phyloP scores from a whole-genome alignment of 2,888 invertebrate species.

The Trachelus troglodyta region DNA sequence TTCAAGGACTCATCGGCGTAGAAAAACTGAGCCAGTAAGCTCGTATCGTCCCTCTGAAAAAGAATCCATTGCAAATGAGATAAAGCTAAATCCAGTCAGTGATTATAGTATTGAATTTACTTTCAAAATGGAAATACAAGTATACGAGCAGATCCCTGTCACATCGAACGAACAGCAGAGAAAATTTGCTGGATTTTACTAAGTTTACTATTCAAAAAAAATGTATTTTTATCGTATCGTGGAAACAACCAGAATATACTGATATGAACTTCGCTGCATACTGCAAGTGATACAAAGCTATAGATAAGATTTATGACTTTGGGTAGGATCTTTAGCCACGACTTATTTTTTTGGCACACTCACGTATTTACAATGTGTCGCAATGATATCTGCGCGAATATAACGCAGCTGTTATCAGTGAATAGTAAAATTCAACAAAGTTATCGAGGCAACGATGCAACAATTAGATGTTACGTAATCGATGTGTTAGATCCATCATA shows the following conservation, averaged over 20 bases:
- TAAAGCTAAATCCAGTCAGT: background rate
- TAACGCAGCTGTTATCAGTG: background rate
- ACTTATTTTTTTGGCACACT: background rate
- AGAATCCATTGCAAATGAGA: constrained; percentile 15
- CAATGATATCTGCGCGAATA: background rate
- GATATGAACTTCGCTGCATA: background rate
- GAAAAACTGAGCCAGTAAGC: constrained; percentile 95
- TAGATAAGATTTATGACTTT: background rate
- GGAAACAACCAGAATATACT: background rate
- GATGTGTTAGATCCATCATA: background rate
- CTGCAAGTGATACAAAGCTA: background rate
- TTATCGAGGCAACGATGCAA: background rate
- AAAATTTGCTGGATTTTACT: background rate
- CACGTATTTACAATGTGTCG: background rate
- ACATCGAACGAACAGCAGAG: background rate
- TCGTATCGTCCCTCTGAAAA: constrained; percentile 90
- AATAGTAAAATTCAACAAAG: background rate
- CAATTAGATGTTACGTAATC: background rate
- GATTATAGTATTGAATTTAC: background rate
- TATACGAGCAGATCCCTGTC: background rate
- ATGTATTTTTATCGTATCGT: background rate
- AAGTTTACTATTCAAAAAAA: background rate
- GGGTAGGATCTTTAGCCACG: background rate
- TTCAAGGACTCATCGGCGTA: constrained; percentile 98
- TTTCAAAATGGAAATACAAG: background rate